Percentiles rank a stretch among this genome's conserved stretches.
Evolutionary conservation across 2,113 vertebrate genomes (phyloP).

Genomic region (Anseranas semipalmata): DNA sequence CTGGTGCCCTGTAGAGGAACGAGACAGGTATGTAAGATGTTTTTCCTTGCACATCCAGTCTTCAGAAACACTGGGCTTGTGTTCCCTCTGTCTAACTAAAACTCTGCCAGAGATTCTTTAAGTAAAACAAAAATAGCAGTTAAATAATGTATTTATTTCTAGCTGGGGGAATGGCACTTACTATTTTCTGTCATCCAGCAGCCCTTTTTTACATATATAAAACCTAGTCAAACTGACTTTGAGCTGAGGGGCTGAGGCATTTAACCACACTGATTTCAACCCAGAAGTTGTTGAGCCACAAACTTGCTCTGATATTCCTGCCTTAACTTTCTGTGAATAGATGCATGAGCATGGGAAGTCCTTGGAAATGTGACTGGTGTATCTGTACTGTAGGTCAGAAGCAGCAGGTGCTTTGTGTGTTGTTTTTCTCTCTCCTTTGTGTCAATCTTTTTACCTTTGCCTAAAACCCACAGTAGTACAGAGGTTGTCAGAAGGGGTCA

Average conservation of each 20-base stretch:
- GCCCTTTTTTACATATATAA: background rate
- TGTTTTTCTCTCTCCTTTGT: background rate
- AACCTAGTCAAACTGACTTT: background rate
- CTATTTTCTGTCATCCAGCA: background rate
- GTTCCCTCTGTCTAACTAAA: background rate
- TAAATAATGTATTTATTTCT: background rate
- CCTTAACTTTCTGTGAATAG: background rate
- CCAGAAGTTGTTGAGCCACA: background rate
- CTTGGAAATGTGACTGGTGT: background rate
- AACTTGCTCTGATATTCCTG: background rate
- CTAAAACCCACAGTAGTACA: background rate
- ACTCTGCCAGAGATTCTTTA: background rate
- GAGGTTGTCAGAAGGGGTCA: background rate
- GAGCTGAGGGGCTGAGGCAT: background rate
- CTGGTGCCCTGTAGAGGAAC: background rate
- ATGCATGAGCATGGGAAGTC: background rate
- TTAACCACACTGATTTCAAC: background rate
- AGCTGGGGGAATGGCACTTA: background rate
- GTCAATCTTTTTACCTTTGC: background rate
- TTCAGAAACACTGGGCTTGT: background rate
- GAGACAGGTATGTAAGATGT: background rate
- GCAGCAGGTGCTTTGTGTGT: background rate
- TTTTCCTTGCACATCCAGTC: background rate
- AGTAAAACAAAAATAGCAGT: background rate
- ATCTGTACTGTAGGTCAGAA: background rate